A percentile compares a stretch with the other conserved stretches of the same genome.
These are phyloP conservation scores for Cenopis cana DNA, from an alignment of 2,888 invertebrate genomes.

Conservation along the genomic window DNA sequence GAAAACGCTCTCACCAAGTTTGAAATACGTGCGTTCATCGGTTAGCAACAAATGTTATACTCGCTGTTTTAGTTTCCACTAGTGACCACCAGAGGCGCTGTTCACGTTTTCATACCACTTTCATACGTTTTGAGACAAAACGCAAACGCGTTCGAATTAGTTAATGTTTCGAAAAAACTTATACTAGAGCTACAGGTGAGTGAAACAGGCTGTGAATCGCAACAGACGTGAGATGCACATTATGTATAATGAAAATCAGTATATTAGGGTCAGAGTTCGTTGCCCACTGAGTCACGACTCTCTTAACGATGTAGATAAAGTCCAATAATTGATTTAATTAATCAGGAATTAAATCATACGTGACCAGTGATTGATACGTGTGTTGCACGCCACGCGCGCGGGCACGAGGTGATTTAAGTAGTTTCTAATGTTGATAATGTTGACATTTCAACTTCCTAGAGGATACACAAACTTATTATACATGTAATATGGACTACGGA, in stretches of 20 bases:
- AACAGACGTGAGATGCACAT: conserved; percentile 49
- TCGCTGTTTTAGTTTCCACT: too few species aligned
- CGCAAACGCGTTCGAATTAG: too few species aligned
- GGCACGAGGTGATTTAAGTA: conserved; percentile 22
- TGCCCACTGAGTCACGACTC: conserved; percentile 60
- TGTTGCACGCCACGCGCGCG: conserved; percentile 15
- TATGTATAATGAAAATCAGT: conserved; percentile 51
- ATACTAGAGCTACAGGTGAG: too few species aligned
- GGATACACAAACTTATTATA: background rate
- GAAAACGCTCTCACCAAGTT: too few species aligned
- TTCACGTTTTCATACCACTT: too few species aligned
- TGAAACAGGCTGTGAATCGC: background rate
- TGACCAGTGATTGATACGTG: conserved; percentile 28
- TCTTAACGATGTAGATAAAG: conserved; percentile 29
- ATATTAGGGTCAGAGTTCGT: conserved; percentile 57
- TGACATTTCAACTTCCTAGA: conserved; percentile 16
- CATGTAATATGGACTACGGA: too few species aligned
- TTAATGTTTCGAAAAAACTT: too few species aligned
- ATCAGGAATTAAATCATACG: conserved; percentile 37
- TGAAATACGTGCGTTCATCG: too few species aligned
- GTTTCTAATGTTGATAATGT: conserved; percentile 8
- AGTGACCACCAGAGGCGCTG: too few species aligned
- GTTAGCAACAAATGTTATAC: too few species aligned
- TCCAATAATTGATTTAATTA: conserved; percentile 36
- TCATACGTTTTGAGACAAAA: too few species aligned